Evolutionary conservation across 2,888 invertebrate species (phyloP).

Genomic region (Adineta ricciae): DNA sequence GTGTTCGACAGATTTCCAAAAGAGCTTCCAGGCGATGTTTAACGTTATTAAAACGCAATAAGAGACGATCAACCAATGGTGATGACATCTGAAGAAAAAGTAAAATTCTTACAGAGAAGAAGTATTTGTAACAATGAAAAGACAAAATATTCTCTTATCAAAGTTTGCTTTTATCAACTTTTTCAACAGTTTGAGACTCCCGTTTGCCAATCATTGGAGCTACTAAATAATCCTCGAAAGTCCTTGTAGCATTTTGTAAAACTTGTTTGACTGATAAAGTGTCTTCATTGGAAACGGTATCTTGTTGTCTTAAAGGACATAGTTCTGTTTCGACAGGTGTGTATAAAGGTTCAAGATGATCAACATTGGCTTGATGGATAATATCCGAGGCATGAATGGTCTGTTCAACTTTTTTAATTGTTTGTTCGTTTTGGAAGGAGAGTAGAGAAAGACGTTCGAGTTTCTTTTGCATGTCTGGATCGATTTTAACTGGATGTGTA

Average conservation of each 20-base stretch:
- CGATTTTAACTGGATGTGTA: not conserved
- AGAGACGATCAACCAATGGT: not conserved
- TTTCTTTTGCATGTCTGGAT: not conserved
- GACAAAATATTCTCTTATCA: not conserved
- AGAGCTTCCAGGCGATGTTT: not conserved
- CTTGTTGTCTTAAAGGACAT: constrained; percentile 6
- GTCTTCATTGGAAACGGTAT: not conserved
- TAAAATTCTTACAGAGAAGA: not conserved
- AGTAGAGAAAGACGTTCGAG: not conserved
- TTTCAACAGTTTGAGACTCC: constrained; percentile 2
- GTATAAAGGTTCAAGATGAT: constrained; percentile 18
- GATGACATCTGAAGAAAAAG: not conserved
- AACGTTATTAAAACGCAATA: not conserved
- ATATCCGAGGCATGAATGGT: not conserved
- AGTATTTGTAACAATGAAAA: not conserved
- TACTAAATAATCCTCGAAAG: constrained; percentile 9
- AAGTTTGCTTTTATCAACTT: not conserved
- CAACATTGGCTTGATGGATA: constrained; percentile 17
- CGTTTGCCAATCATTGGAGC: constrained; percentile 16
- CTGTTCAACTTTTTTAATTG: constrained; percentile 4
- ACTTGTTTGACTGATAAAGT: not conserved
- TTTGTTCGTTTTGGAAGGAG: not conserved
- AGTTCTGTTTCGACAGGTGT: not conserved
- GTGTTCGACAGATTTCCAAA: not conserved
- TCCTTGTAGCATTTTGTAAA: not conserved